phyloP scores from a whole-genome alignment of 2,888 invertebrate genomes.

The Zaprionus obscuricornis region DNA sequence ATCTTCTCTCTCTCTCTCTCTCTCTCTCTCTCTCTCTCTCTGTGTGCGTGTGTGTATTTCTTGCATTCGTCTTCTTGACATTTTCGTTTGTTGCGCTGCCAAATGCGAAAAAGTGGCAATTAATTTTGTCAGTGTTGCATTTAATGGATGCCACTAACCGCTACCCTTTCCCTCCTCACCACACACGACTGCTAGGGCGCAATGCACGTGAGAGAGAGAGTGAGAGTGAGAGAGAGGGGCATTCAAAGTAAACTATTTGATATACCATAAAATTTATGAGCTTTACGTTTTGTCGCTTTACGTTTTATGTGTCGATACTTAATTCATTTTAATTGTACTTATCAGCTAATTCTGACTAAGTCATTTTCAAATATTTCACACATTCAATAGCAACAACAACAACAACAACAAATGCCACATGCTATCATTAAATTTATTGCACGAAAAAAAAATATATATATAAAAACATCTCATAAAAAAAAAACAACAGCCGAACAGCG shows the following conservation, averaged over 20 bases:
- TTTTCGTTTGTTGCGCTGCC: conserved; percentile 81
- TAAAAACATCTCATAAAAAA: conserved; percentile 24
- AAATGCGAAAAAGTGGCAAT: conserved; percentile 80
- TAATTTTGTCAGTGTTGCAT: conserved; percentile 80
- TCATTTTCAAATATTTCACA: conserved; percentile 30
- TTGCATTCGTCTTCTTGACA: conserved; percentile 70
- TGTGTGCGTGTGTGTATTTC: background rate
- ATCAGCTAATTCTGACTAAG: conserved; percentile 40
- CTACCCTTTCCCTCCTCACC: conserved; percentile 13
- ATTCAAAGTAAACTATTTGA: no score
- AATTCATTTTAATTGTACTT: conserved; percentile 66
- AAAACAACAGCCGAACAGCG: background rate
- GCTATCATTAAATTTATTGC: conserved; percentile 26
- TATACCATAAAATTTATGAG: conserved; percentile 18
- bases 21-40: conserved; percentile 10
- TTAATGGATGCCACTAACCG: conserved; percentile 53
- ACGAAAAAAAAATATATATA: conserved; percentile 4
- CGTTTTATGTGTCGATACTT: conserved; percentile 37
- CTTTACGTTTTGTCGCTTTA: background rate
- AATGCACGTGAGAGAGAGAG: background rate
- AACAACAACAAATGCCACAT: background rate
- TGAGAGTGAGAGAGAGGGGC: background rate
- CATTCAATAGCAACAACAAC: background rate
- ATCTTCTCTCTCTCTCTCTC: background rate
- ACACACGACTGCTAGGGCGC: background rate